These are phyloP conservation scores for Epiblema foenella DNA, from an alignment of 2,888 invertebrate species.

Conservation along the genomic window DNA sequence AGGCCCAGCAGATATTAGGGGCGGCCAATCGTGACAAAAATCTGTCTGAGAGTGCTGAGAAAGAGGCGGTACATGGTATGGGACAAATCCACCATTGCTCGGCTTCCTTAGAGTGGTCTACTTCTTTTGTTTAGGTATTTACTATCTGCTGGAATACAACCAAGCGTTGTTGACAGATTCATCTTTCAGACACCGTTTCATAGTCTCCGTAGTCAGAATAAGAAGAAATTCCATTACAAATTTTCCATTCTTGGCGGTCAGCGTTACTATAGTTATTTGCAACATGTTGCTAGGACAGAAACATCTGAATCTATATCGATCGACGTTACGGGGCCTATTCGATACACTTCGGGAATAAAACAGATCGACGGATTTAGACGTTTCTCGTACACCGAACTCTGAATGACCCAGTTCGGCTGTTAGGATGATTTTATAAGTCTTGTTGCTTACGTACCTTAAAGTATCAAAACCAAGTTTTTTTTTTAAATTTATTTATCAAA, in stretches of 20 bases:
- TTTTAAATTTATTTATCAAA: no score
- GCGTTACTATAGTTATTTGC: slow-evolving; percentile 1
- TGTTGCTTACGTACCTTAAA: not conserved
- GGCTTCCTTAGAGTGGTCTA: not conserved
- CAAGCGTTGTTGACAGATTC: not conserved
- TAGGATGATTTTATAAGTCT: not conserved
- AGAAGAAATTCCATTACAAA: not conserved
- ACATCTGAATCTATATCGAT: slow-evolving; percentile 21
- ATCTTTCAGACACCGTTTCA: slow-evolving; percentile 3
- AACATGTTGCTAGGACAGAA: slow-evolving; percentile 24
- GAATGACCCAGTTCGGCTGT: slow-evolving; percentile 18
- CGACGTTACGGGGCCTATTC: slow-evolving; percentile 18
- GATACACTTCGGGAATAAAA: slow-evolving; percentile 17
- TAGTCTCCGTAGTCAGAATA: not conserved
- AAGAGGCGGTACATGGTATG: no score
- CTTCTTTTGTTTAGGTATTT: not conserved
- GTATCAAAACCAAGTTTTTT: not conserved
- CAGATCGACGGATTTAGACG: slow-evolving; percentile 22
- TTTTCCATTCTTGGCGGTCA: slow-evolving; percentile 2
- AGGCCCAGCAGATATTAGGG: no score
- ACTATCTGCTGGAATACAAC: not conserved
- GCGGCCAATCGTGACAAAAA: no score
- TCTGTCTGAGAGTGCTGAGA: no score
- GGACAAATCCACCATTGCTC: no score
- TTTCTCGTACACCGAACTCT: slow-evolving; percentile 15